Percentiles rank a stretch among this genome's conserved stretches.
These are phyloP conservation scores for Orthosia gothica DNA, from an alignment of 2,888 invertebrate species.

Conservation along the genomic window DNA sequence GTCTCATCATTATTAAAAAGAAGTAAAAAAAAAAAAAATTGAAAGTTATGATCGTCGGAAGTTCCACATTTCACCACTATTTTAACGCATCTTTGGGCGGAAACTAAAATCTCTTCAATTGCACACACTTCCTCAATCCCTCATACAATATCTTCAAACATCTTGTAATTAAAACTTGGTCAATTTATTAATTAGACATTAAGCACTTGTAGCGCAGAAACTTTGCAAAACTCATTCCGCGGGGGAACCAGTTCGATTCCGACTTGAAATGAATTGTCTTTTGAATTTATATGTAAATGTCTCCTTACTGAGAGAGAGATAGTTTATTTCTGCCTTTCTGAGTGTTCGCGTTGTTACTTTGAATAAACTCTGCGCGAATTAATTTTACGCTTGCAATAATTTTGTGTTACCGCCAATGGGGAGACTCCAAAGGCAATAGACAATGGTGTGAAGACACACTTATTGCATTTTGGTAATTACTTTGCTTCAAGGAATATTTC, in stretches of 20 bases:
- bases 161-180: conserved; percentile 72
- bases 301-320: conserved; percentile 66
- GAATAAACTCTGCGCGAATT: conserved; percentile 58
- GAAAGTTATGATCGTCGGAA: too few species aligned
- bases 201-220: conserved; percentile 69
- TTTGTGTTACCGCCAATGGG: conserved; percentile 39
- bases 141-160: conserved; percentile 53
- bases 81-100: too few species aligned
- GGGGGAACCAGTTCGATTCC: conserved; percentile 78
- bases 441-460: conserved; percentile 38
- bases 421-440: conserved; percentile 47
- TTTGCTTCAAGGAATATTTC: conserved; percentile 33
- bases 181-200: conserved; percentile 77
- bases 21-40: too few species aligned
- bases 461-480: conserved; percentile 47
- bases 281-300: conserved; percentile 84
- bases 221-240: conserved; percentile 74
- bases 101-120: conserved; percentile 10
- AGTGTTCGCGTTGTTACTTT: conserved; percentile 60
- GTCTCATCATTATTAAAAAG: too few species aligned
- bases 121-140: conserved; percentile 42
- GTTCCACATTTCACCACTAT: too few species aligned
- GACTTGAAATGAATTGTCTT: conserved; percentile 74
- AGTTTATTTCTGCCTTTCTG: conserved; percentile 76
- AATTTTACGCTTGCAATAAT: conserved; percentile 62